Evolutionary conservation across 2,113 vertebrate species (phyloP).

Genomic region (Heteronetta atricapilla): DNA sequence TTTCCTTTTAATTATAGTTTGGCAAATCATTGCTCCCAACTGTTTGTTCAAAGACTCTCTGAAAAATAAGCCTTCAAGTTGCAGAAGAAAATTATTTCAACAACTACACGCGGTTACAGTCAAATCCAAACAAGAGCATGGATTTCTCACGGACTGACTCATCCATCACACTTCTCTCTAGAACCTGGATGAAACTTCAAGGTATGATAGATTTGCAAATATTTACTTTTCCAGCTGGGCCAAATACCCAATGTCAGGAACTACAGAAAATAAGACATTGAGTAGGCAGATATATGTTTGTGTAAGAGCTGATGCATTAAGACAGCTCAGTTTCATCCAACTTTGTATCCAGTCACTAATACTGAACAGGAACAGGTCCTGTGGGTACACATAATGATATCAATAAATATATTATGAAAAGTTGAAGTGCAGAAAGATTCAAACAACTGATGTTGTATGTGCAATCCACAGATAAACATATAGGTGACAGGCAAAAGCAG

Average conservation of each 20-base stretch:
- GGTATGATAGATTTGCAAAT: not conserved
- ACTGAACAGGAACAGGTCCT: not conserved
- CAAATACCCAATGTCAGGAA: not conserved
- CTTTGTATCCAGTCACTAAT: not conserved
- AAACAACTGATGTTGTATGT: not conserved
- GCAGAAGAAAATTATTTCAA: not conserved
- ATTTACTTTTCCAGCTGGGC: not conserved
- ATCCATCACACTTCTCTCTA: not conserved
- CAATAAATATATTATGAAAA: not conserved
- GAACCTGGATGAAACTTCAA: not conserved
- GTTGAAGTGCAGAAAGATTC: not conserved
- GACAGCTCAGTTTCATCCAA: not conserved
- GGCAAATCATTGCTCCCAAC: conserved; percentile 57
- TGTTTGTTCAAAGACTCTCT: conserved; percentile 37
- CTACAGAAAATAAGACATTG: not conserved
- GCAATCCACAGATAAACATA: not conserved
- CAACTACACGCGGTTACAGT: not conserved
- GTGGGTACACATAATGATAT: not conserved
- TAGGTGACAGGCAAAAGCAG: not conserved
- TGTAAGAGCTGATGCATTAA: not conserved
- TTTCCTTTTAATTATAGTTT: conserved; percentile 67
- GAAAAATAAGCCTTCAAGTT: conserved; percentile 47
- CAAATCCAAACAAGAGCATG: not conserved
- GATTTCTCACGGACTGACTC: not conserved
- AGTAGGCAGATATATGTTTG: not conserved